These are phyloP conservation scores for Scaptomyza cyrtandrae DNA, from an alignment of 2,888 invertebrate species.

Conservation along the genomic window DNA sequence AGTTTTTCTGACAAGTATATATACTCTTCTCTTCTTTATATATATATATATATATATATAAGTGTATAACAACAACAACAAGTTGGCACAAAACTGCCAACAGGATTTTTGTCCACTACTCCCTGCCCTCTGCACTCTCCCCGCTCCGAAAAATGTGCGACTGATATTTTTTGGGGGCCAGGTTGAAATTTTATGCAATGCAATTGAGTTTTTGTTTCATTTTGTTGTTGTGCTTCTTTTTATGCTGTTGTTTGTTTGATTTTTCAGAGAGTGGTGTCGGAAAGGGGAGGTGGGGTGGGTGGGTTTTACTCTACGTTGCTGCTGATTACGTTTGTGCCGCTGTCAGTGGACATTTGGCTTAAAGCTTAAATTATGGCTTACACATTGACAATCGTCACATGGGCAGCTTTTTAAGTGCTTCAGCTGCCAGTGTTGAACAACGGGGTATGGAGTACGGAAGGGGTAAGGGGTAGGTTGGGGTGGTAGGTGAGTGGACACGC, in stretches of 20 bases:
- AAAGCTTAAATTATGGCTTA: constrained; percentile 74
- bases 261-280: not conserved
- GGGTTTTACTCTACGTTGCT: not conserved
- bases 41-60: too few species aligned
- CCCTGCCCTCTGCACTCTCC: not conserved
- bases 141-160: constrained; percentile 29
- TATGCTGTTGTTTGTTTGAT: not conserved
- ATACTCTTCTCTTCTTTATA: too few species aligned
- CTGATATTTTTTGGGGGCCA: constrained; percentile 42
- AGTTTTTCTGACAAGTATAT: too few species aligned
- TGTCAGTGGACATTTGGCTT: constrained; percentile 46
- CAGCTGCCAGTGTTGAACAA: not conserved
- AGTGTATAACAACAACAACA: constrained; percentile 1
- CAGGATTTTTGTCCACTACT: constrained; percentile 18
- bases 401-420: constrained; percentile 41
- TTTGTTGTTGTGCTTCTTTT: not conserved
- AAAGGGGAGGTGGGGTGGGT: not conserved
- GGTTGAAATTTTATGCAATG: constrained; percentile 39
- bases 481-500: constrained; percentile 30
- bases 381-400: constrained; percentile 73
- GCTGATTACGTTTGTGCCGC: constrained; percentile 48
- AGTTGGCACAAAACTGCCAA: constrained; percentile 36
- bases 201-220: constrained; percentile 17
- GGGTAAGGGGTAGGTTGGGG: not conserved
- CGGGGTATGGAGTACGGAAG: not conserved